These are phyloP conservation scores for Picus viridis DNA, from an alignment of 2,797 vertebrate genomes.

Conservation along the genomic window DNA sequence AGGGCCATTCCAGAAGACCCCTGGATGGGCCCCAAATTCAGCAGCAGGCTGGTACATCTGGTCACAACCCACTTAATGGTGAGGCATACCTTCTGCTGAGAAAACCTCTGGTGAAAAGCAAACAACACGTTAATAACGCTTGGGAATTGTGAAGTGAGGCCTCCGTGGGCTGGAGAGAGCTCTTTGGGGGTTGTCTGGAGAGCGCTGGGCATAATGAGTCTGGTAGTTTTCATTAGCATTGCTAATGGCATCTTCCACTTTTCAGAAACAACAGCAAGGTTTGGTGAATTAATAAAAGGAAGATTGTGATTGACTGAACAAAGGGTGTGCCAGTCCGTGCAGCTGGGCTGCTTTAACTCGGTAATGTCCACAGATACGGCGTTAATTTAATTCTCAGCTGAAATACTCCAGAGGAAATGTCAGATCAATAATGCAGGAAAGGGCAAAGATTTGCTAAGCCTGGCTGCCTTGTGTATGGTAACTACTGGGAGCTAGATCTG, in stretches of 20 bases:
- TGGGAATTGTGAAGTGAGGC: not conserved
- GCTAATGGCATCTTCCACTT: conserved; percentile 59
- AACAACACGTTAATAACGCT: not conserved
- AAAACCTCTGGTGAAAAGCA: not conserved
- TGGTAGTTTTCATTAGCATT: conserved; percentile 61
- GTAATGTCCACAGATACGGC: conserved; percentile 19
- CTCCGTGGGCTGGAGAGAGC: not conserved
- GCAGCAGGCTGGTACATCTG: not conserved
- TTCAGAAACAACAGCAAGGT: conserved; percentile 50
- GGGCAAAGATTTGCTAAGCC: conserved; percentile 59
- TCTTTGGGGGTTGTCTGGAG: not conserved
- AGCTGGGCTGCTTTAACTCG: conserved; percentile 54
- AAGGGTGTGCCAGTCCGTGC: conserved; percentile 35
- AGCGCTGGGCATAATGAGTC: not conserved
- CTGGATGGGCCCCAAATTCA: not conserved
- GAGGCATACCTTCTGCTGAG: not conserved
- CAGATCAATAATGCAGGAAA: conserved; percentile 58
- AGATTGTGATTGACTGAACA: conserved; percentile 59
- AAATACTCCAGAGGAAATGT: conserved; percentile 71
- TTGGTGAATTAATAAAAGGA: conserved; percentile 62
- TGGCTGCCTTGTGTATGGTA: conserved; percentile 27
- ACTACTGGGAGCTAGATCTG: conserved; percentile 32
- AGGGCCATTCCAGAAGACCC: not conserved
- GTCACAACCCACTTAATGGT: not conserved
- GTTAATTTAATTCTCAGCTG: conserved; percentile 64